These are phyloP conservation scores for Emydoidea blandingii DNA, from an alignment of 2,797 vertebrate genomes.

Conservation along the genomic window DNA sequence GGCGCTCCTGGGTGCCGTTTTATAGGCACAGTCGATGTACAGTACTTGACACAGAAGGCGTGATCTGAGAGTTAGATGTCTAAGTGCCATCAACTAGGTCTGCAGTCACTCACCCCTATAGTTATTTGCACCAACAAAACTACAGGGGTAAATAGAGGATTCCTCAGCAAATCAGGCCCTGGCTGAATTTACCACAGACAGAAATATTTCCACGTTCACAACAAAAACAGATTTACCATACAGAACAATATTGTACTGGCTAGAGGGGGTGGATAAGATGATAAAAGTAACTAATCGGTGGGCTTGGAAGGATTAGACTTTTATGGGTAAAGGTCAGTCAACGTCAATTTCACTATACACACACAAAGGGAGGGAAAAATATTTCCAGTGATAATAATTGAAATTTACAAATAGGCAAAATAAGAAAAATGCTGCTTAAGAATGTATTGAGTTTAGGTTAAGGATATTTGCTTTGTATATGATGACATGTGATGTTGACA, in stretches of 20 bases:
- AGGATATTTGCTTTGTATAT: not conserved
- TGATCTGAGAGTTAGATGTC: not conserved
- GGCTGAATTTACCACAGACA: not conserved
- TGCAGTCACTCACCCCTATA: not conserved
- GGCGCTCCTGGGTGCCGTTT: not conserved
- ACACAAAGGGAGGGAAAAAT: not conserved
- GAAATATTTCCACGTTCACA: not conserved
- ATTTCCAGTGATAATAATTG: not conserved
- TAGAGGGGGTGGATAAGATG: not conserved
- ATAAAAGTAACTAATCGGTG: not conserved
- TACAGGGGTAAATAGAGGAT: not conserved
- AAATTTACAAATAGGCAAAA: not conserved
- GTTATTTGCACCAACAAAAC: not conserved
- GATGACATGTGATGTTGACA: not conserved
- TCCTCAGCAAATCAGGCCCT: not conserved
- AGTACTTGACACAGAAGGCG: not conserved
- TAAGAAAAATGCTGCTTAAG: not conserved
- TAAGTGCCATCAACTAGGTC: not conserved
- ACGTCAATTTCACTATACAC: not conserved
- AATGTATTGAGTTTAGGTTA: not conserved
- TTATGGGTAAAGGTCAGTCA: not conserved
- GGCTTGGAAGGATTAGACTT: not conserved
- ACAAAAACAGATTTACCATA: not conserved
- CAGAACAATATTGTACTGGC: not conserved
- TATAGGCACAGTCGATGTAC: not conserved